Evolutionary conservation across 2,113 vertebrate genomes (phyloP), one percentile per base, ranked within the genome.

Genomic region (Mesoclemmys tuberculata): DNA sequence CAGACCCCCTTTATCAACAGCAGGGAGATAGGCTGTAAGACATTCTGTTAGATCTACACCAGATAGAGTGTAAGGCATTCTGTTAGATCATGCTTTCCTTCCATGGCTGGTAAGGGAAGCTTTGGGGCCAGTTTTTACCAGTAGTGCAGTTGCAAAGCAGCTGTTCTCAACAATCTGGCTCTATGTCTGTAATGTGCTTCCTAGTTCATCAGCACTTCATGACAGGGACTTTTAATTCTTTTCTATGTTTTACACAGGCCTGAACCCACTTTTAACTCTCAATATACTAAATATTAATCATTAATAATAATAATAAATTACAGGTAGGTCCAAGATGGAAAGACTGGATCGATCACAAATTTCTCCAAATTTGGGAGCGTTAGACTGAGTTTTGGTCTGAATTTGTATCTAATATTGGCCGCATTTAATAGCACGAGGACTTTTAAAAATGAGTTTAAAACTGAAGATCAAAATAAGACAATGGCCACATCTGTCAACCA

Each of bases 81-180:
- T 71, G n/a, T 85, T 96, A 93, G 96, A 93, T 92, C 91, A 92
- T 96, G 94, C 96, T 96, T 96, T 93, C 93, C 95, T 61, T 11
- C 26, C 84, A 87, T 27, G 58, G 29, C 58, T 85, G 54, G 68
- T 89, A 92, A 93, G 41, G 54, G 54, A 54, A 22, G 54, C 54
- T 22, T 54, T 54, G 16, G 54, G 31, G 27, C 27, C 58, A 61
- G 58, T 61, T 27, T 13, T 61, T 31, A 13, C 29, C 6, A 61
- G 10, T 13, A 61, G 13, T 31, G 27, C 58, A 31, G 10, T 6
- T 61, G 58, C 54, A 61, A 41, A 96, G 78, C 56, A 92, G 35
- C 51, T 75, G 87, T 94, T 93, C 83, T 84, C 58, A 54, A 87
- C n/a, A 94, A 91, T 95, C 86, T 92, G 95, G 26, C 56, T 83